Evolutionary conservation across 1,140 invertebrate species (phyloP).

Genomic region (Idris sp.): DNA sequence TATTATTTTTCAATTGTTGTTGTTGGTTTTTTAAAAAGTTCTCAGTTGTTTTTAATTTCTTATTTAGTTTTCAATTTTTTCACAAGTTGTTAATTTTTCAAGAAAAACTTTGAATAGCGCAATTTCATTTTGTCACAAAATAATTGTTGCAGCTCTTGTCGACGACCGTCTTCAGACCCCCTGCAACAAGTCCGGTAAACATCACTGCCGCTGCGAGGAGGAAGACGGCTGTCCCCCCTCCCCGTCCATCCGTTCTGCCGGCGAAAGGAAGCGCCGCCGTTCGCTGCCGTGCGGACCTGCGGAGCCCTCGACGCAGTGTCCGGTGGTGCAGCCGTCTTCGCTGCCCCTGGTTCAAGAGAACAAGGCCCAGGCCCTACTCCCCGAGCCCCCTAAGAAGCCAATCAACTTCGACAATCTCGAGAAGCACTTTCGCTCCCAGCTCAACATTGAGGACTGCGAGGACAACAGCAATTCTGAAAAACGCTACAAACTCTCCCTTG

Average conservation of each 20-base stretch:
- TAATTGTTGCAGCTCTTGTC: constrained; percentile 72
- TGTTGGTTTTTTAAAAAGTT: no score
- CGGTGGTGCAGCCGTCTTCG: constrained; percentile 54
- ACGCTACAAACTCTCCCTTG: constrained; percentile 69
- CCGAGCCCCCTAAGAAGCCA: constrained; percentile 14
- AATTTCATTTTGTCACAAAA: not conserved
- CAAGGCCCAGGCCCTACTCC: not conserved
- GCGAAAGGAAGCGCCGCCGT: constrained; percentile 74
- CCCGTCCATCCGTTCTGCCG: constrained; percentile 67
- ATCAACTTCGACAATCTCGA: constrained; percentile 65
- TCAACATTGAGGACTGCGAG: constrained; percentile 69
- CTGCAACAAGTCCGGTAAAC: constrained; percentile 85
- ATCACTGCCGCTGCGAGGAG: constrained; percentile 82
- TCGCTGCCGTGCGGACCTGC: constrained; percentile 73
- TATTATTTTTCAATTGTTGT: no score
- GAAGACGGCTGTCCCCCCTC: constrained; percentile 75
- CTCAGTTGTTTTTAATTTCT: no score
- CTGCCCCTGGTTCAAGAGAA: constrained; percentile 62
- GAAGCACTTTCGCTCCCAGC: constrained; percentile 68
- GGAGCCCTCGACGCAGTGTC: constrained; percentile 24
- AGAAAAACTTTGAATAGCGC: no score
- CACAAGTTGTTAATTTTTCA: no score
- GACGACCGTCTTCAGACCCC: constrained; percentile 85
- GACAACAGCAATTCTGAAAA: constrained; percentile 71
- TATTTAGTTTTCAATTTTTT: no score